A percentile compares a stretch with the other conserved stretches of the same genome.
Conservation (phyloP, 2,797 vertebrate genomes). For the Emydoidea blandingii region DNA sequence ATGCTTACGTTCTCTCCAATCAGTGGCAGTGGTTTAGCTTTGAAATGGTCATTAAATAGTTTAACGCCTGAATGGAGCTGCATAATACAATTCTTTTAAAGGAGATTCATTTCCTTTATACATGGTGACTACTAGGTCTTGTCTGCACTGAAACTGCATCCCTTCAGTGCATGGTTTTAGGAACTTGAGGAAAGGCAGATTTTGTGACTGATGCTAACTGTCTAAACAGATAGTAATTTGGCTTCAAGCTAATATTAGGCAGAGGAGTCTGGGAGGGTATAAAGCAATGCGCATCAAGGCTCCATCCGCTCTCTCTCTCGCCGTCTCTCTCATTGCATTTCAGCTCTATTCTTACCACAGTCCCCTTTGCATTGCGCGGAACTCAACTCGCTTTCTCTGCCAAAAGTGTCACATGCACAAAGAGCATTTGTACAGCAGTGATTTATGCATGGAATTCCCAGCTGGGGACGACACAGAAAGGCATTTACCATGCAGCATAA, state of each 20-base stretch:
- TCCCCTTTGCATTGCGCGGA: rapidly evolving
- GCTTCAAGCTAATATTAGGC: background rate
- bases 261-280: background rate
- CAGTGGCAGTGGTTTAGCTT: background rate
- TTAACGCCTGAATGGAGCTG: background rate
- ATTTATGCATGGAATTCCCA: background rate
- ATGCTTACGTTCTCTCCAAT: background rate
- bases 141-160: background rate
- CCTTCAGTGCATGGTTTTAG: background rate
- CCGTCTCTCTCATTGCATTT: background rate
- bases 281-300: background rate
- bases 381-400: rapidly evolving
- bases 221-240: background rate
- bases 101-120: background rate
- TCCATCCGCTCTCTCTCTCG: background rate
- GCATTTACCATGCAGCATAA: background rate
- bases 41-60: background rate
- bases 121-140: background rate
- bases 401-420: background rate
- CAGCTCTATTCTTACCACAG: background rate
- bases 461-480: background rate
- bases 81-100: background rate
- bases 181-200: background rate
- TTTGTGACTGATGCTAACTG: background rate
- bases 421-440: background rate